phyloP scores from a whole-genome alignment of 2,888 invertebrate species.

The Trachelus stipa region DNA sequence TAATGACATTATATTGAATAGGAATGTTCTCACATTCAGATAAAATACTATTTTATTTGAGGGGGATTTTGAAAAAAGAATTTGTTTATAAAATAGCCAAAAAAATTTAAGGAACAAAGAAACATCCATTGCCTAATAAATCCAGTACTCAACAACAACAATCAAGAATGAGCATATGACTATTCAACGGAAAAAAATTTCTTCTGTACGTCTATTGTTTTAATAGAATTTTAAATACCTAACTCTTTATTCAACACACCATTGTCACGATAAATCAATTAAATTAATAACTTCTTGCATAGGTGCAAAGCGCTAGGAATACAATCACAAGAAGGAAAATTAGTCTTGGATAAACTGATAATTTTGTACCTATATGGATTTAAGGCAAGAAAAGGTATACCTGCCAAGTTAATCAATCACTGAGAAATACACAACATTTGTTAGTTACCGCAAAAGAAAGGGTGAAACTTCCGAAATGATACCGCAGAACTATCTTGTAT shows the following conservation, averaged over 20 bases:
- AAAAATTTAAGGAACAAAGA: neutral
- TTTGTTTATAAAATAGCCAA: neutral
- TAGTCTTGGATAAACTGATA: neutral
- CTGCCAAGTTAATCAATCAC: constrained; percentile 6
- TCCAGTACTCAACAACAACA: neutral
- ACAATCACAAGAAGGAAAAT: neutral
- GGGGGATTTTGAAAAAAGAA: neutral
- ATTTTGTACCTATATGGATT: neutral
- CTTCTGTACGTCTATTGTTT: neutral
- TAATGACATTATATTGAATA: neutral
- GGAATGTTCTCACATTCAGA: neutral
- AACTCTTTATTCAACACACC: neutral
- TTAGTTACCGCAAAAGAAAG: constrained; percentile 4
- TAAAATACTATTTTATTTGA: neutral
- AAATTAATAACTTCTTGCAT: neutral
- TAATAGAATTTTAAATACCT: neutral
- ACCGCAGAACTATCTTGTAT: neutral
- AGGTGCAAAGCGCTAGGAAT: neutral
- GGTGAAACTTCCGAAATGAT: neutral
- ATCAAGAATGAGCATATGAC: neutral
- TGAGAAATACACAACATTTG: neutral
- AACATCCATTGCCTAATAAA: neutral
- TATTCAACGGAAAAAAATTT: neutral
- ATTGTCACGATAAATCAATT: neutral
- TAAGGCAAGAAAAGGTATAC: neutral